Conservation (phyloP, 2,113 vertebrate species). For the Ceuthmochares aereus region DNA sequence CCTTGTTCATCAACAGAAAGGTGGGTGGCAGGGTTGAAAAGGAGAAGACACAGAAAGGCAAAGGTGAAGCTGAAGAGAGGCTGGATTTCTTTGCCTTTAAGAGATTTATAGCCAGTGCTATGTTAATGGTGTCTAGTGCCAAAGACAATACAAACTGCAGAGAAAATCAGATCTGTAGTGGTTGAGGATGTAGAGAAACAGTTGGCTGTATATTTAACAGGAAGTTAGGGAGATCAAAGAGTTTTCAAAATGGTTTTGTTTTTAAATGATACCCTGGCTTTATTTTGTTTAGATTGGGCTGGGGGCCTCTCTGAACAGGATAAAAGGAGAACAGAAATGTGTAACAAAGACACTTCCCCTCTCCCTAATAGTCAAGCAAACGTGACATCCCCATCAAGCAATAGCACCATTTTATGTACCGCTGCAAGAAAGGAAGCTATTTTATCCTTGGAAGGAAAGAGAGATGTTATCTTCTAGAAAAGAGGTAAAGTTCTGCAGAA, state of each 20-base stretch:
- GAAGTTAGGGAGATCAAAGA: conserved; percentile 65
- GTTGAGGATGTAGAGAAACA: conserved; percentile 25
- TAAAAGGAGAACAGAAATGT: conserved; percentile 46
- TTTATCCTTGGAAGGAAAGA: conserved; percentile 65
- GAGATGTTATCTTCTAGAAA: conserved; percentile 60
- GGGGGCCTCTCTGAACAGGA: conserved; percentile 56
- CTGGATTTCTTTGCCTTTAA: not conserved
- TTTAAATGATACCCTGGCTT: conserved; percentile 60
- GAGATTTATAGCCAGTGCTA: not conserved
- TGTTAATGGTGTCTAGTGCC: not conserved
- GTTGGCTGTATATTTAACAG: conserved; percentile 42
- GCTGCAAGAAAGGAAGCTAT: conserved; percentile 59
- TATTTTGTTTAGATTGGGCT: conserved; percentile 68
- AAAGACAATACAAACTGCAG: conserved; percentile 22
- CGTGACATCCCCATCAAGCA: conserved; percentile 66
- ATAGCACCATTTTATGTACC: conserved; percentile 11
- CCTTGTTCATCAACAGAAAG: not conserved
- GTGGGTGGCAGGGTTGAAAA: not conserved
- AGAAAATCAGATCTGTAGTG: conserved; percentile 31
- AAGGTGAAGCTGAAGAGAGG: not conserved
- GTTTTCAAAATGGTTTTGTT: conserved; percentile 56
- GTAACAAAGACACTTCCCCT: conserved; percentile 72
- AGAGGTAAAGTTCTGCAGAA: conserved; percentile 47
- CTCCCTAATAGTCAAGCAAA: conserved; percentile 67
- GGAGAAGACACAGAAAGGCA: not conserved